Evolutionary conservation across 2,113 vertebrate genomes (phyloP), one percentile per base, ranked within the genome.

Genomic region (Aegotheles bennettii): DNA sequence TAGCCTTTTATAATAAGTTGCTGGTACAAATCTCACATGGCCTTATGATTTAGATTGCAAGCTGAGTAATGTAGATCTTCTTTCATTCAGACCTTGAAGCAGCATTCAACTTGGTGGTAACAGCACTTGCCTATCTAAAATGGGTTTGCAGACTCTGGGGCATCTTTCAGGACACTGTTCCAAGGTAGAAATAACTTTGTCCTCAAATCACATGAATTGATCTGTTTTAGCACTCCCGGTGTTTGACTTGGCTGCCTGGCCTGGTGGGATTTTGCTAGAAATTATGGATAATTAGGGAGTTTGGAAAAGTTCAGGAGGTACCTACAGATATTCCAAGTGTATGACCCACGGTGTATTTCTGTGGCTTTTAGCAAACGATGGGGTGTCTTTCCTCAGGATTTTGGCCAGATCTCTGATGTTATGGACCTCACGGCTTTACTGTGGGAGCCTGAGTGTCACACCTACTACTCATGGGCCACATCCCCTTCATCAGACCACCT

Each of bases 331-430:
- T 20, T 40, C 75, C 50, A 36, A 16, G 16, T 2, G 4, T 42
- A 63, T 77, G 69, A 67, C 18, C 29, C 80, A 20, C 3, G 1
- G n/a, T 31, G 50, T 31, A 16, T 45, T 59, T 60, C 51, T 61
- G 64, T 9, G 5, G 26, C 29, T 87, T 76, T n/a, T 77, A 73
- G 57, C 42, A 71, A 64, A 48, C 0, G 0, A 0, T 5, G 3
- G 8, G 14, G n/a, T 11, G 1, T 40, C 25, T 68, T 87, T 40
- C 36, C 51, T 64, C 19, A 7, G 36, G 51, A 53, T 76, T 79
- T 48, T 0, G 0, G 36, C n/a, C 43, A 61, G 76, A 15, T 82
- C 87, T 68, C 40, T 16, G 47, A 7, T 5, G 0, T 29, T 74
- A 18, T 26, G 43, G 90, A 11, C 28, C 24, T 61, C 36, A 3